A percentile compares a stretch with the other conserved stretches of the same genome.
Evolutionary conservation across 2,113 vertebrate genomes (phyloP).

Genomic region (Poecile atricapillus): DNA sequence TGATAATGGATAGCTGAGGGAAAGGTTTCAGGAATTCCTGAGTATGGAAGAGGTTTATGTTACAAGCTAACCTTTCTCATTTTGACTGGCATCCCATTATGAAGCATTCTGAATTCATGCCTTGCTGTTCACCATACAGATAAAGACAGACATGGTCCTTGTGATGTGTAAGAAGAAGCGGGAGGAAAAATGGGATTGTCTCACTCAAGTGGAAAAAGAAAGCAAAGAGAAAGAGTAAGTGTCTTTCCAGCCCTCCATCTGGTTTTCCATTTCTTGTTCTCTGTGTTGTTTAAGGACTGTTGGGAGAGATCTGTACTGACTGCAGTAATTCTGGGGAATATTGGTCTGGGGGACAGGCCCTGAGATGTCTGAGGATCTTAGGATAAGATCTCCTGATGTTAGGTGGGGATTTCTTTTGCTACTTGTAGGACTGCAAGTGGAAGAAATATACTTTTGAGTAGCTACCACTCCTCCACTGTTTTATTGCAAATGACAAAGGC

Average conservation of each 20-base stretch:
- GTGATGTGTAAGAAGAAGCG: slow-evolving; percentile 91
- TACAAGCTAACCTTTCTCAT: not conserved
- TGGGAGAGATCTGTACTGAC: not conserved
- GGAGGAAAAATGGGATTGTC: slow-evolving; percentile 90
- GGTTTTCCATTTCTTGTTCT: not conserved
- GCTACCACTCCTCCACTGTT: not conserved
- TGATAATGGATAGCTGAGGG: not conserved
- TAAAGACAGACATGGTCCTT: slow-evolving; percentile 92
- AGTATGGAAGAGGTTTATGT: not conserved
- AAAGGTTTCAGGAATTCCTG: not conserved
- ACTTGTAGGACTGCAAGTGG: not conserved
- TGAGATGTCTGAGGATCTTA: not conserved
- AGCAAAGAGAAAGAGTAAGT: slow-evolving; percentile 96
- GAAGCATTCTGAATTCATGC: not conserved
- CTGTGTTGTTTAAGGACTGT: not conserved
- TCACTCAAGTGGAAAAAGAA: slow-evolving; percentile 92
- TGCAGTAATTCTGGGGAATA: not conserved
- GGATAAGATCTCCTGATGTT: not conserved
- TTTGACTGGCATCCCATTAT: not conserved
- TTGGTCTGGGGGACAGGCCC: not conserved
- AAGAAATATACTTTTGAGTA: not conserved
- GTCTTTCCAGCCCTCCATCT: not conserved
- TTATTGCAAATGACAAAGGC: not conserved
- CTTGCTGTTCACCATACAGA: slow-evolving; percentile 64
- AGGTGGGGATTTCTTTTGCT: not conserved